These are phyloP conservation scores for Apis cerana DNA, from an alignment of 1,140 invertebrate species.

Conservation along the genomic window DNA sequence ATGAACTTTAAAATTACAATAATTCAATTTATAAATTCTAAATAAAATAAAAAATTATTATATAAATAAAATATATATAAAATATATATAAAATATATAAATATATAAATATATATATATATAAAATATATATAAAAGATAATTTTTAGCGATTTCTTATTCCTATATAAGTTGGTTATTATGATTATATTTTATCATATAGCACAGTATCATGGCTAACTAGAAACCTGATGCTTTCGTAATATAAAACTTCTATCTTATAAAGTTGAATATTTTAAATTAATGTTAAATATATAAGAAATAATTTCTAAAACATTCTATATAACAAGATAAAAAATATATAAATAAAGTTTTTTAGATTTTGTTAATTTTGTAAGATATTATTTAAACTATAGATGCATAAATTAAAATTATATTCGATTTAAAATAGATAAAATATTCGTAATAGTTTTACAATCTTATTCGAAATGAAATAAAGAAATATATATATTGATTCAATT, in stretches of 20 bases:
- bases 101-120: too few species aligned
- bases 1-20: not conserved
- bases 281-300: not conserved
- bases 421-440: not conserved
- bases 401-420: not conserved
- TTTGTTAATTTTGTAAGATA: too few species aligned
- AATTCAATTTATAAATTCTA: not conserved
- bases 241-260: not conserved
- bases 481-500: not conserved
- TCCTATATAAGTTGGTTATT: not conserved
- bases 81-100: too few species aligned
- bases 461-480: too few species aligned
- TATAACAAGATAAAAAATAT: not conserved
- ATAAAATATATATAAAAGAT: too few species aligned
- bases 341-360: not conserved
- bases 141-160: not conserved
- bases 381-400: not conserved
- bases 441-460: not conserved
- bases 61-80: not conserved
- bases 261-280: not conserved
- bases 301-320: not conserved
- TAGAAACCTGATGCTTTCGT: slow-evolving; percentile 8
- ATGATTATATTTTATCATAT: not conserved
- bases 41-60: not conserved
- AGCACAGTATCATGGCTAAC: slow-evolving; percentile 5